phyloP scores from a whole-genome alignment of 35 echinoderm and acorn worm genomes.

The Diadema setosum region DNA sequence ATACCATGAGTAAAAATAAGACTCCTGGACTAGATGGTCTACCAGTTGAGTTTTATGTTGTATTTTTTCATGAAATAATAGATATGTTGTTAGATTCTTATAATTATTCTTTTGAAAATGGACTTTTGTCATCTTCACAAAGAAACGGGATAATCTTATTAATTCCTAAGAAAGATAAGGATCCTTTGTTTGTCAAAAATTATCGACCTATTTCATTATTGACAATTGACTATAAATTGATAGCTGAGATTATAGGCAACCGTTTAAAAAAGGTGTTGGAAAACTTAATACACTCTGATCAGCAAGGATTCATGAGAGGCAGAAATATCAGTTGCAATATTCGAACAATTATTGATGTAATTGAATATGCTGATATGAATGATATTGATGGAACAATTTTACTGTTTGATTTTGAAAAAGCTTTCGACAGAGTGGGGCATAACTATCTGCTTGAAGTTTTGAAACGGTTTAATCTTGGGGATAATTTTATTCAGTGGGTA shows the following conservation, averaged over 20 bases:
- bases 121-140: not conserved
- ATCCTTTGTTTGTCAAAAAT: not conserved
- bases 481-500: not conserved
- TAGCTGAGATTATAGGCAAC: not conserved
- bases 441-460: not conserved
- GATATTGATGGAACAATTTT: not conserved
- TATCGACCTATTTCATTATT: constrained; percentile 1
- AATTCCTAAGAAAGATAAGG: constrained; percentile 14
- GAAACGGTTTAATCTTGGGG: not conserved
- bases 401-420: not conserved
- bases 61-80: not conserved
- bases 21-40: not conserved
- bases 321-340: not conserved
- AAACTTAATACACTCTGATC: not conserved
- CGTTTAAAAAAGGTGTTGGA: not conserved
- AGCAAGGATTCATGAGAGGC: not conserved
- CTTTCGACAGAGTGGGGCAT: constrained; percentile 13
- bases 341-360: not conserved
- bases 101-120: constrained; percentile 8
- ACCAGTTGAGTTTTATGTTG: not conserved
- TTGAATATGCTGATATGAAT: not conserved
- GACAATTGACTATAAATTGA: not conserved
- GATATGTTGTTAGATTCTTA: constrained; percentile 5
- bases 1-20: not conserved
- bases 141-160: constrained; percentile 3